Evolutionary conservation across 2,113 vertebrate genomes (phyloP), one percentile per base, ranked within the genome.

Genomic region (Strix uralensis): DNA sequence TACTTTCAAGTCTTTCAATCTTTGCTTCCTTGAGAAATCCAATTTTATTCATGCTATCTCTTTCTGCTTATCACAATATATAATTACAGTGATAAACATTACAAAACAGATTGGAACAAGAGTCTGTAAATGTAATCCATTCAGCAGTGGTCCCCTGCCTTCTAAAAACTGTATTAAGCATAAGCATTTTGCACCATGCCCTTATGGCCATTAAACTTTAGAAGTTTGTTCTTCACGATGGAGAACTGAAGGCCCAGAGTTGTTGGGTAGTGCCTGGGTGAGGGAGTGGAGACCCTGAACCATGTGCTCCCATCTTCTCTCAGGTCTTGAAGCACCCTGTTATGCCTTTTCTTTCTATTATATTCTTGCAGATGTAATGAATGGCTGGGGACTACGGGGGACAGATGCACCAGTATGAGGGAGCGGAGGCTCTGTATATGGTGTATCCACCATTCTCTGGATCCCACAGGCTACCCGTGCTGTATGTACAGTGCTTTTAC

Each of bases 301-400:
- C 75, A 5, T 11, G 26, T 81, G n/a, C 29, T 77, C 7, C 80
- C 69, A 0, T 78, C 79, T 58, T 84, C 92, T 81, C 81, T 88
- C 65, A 54, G 51, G 72, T 81, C 91, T 94, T 81, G 44, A 84
- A 93, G 88, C 91, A 72, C 52, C 27, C 86, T 79, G 36, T 95
- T 97, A 83, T 9, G 55, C 51, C 52, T 96, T 73, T 90, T 94
- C 79, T 93, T 93, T 94, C 71, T 95, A 65, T 93, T 80, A 81
- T 63, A 73, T 86, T 70, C 26, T 90, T 95, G 62, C 73, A 95
- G 88, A 79, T 82, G 52, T 74, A 82, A 93, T 78, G 80, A 78
- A 73, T 67, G 38, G 11, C 81, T 89, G 90, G 55, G 81, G 58
- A 71, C 70, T 94, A 3, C 16, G 51, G 63, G 57, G 72, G 30